Evolutionary conservation across 2,797 vertebrate species (phyloP).

Genomic region (Euphonia xanthogaster): DNA sequence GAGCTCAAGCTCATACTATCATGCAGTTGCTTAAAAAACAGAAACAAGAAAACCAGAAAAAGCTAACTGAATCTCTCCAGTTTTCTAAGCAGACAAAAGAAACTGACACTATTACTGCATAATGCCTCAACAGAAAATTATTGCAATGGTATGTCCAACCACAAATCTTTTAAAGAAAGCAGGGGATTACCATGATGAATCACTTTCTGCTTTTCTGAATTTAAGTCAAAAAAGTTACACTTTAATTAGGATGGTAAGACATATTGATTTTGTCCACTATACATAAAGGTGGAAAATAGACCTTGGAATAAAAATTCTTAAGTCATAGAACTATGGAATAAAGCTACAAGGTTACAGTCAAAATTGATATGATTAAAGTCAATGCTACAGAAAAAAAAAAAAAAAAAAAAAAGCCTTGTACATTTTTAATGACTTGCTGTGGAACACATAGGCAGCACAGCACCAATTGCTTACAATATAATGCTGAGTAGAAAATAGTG

Average conservation of each 20-base stretch:
- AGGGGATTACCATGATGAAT: neutral
- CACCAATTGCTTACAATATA: neutral
- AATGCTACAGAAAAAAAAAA: neutral
- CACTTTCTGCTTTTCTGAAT: neutral
- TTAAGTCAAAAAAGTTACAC: neutral
- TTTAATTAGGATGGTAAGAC: neutral
- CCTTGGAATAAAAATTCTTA: neutral
- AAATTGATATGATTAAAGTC: neutral
- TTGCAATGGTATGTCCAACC: neutral
- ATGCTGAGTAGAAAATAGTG: neutral
- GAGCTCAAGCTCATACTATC: neutral
- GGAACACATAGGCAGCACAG: neutral
- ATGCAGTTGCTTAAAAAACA: neutral
- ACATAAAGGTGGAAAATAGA: neutral
- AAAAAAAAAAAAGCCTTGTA: neutral
- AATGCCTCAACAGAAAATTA: neutral
- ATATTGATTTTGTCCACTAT: neutral
- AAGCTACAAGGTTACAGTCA: neutral
- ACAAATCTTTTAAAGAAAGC: neutral
- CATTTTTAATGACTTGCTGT: neutral
- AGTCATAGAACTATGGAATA: neutral
- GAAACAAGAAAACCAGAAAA: too few relatives aligned
- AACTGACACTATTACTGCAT: neutral
- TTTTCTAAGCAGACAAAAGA: neutral
- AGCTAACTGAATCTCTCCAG: neutral